These are phyloP conservation scores for Lasioglossum marginatum DNA, from an alignment of 2,888 invertebrate species.

Conservation along the genomic window DNA sequence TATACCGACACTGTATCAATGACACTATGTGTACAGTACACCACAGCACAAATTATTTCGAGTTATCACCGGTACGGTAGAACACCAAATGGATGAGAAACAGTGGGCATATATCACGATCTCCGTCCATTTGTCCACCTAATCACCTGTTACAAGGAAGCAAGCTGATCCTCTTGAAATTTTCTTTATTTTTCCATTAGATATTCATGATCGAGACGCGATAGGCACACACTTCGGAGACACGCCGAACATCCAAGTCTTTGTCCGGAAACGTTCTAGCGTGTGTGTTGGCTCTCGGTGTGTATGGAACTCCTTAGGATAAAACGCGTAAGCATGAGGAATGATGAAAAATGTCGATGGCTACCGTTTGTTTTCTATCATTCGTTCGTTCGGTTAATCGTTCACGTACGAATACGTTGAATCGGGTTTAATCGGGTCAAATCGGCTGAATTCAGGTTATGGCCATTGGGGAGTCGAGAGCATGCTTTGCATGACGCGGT, in stretches of 20 bases:
- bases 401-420: slow-evolving; percentile 42
- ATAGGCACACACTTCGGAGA: slow-evolving; percentile 24
- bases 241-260: slow-evolving; percentile 17
- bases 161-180: slow-evolving; percentile 22
- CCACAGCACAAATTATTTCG: slow-evolving; percentile 42
- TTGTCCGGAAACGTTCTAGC: not conserved
- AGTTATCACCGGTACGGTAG: slow-evolving; percentile 28
- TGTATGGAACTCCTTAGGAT: not conserved
- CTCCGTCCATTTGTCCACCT: slow-evolving; percentile 40
- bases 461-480: slow-evolving; percentile 71
- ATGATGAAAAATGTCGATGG: slow-evolving; percentile 51
- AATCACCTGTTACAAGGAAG: slow-evolving; percentile 43
- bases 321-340: slow-evolving; percentile 23
- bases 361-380: slow-evolving; percentile 63
- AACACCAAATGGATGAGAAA: slow-evolving; percentile 33
- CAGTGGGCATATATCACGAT: slow-evolving; percentile 42
- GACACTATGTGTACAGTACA: slow-evolving; percentile 43
- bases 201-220: slow-evolving; percentile 7
- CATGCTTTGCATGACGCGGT: slow-evolving; percentile 69
- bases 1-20: slow-evolving; percentile 47
- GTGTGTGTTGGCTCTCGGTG: not conserved
- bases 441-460: slow-evolving; percentile 75
- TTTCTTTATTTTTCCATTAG: slow-evolving; percentile 17
- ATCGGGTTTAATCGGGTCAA: slow-evolving; percentile 60
- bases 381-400: slow-evolving; percentile 47